These are phyloP conservation scores for Megalonaias nervosa DNA, from an alignment of 1,140 invertebrate genomes.

Conservation along the genomic window DNA sequence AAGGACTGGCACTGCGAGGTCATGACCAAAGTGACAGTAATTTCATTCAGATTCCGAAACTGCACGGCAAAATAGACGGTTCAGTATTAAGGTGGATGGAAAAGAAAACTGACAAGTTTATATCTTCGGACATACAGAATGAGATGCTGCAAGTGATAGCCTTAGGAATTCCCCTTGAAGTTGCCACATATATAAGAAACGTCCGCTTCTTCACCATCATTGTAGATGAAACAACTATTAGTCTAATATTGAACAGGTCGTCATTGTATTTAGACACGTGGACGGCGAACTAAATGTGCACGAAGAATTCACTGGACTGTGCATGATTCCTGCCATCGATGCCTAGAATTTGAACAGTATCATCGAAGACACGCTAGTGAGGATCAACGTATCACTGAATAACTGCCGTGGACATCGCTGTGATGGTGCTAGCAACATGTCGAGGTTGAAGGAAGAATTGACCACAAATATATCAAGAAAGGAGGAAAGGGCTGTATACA, in stretches of 20 bases:
- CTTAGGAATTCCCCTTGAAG: conserved; percentile 2
- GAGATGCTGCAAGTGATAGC: conserved; percentile 26
- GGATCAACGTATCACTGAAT: conserved; percentile 6
- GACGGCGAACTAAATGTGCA: conserved; percentile 5
- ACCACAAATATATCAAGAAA: neutral
- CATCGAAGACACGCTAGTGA: conserved; percentile 12
- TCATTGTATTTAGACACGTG: conserved; percentile 20
- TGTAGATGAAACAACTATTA: conserved; percentile 27
- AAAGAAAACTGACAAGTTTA: conserved; percentile 22
- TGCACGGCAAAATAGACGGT: neutral
- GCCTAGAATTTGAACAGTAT: conserved; percentile 11
- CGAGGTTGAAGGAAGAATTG: conserved; percentile 1
- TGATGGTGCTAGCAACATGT: conserved; percentile 26
- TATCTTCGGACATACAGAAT: conserved; percentile 21
- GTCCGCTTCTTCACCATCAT: conserved; percentile 21
- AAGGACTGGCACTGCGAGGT: neutral
- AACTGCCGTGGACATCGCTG: conserved; percentile 31
- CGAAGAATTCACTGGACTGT: conserved; percentile 25
- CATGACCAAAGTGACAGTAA: conserved; percentile 11
- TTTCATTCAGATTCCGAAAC: conserved; percentile 21
- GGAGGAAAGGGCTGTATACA: conserved; percentile 9
- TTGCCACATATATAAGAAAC: conserved; percentile 1
- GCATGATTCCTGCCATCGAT: conserved; percentile 8
- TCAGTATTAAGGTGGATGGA: conserved; percentile 16
- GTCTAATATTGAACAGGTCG: conserved; percentile 30